Conservation (phyloP, 2,113 vertebrate species). For the Vicugna pacos region DNA sequence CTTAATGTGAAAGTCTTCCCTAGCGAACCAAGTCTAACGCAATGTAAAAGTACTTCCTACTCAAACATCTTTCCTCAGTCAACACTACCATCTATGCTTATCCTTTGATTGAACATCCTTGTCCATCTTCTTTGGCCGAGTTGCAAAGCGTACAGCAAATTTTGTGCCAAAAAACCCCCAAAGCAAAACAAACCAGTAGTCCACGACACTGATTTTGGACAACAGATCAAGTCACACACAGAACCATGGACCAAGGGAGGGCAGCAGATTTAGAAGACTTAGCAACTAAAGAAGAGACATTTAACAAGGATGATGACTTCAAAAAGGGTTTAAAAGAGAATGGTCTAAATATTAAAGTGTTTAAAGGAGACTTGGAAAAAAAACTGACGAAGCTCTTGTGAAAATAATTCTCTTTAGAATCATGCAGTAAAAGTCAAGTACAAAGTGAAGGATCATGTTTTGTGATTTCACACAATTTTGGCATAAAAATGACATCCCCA, state of each 20-base stretch:
- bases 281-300: neutral
- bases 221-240: neutral
- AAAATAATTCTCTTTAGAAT: constrained; percentile 31
- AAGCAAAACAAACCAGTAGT: neutral
- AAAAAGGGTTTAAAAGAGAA: neutral
- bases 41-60: neutral
- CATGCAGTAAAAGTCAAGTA: neutral
- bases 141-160: neutral
- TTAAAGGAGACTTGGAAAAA: neutral
- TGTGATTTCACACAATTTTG: neutral
- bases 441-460: neutral
- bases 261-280: neutral
- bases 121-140: neutral
- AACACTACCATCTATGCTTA: neutral
- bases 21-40: neutral
- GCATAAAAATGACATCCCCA: neutral
- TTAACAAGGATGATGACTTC: neutral
- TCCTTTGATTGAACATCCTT: neutral
- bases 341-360: neutral
- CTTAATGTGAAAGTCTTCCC: neutral
- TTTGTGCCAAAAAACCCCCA: neutral
- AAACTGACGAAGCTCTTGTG: neutral
- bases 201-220: neutral
- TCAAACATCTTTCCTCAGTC: neutral
- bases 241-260: neutral